Evolutionary conservation across 1,140 invertebrate genomes (phyloP).

Genomic region (Adelges cooleyi): DNA sequence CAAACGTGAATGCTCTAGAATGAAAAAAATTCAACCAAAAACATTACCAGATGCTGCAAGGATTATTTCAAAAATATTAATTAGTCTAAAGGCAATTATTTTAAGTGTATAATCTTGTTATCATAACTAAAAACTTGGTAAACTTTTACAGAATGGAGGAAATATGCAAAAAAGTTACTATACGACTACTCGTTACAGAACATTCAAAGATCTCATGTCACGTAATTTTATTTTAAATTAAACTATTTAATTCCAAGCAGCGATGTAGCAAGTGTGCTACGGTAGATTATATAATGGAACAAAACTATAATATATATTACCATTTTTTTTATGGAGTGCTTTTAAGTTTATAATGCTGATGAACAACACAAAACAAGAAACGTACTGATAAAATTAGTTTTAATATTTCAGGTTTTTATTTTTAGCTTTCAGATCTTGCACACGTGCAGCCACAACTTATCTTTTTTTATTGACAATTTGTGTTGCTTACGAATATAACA

Average conservation of each 20-base stretch:
- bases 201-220: slow-evolving; percentile 73
- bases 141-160: background rate
- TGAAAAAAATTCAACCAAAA: slow-evolving; percentile 52
- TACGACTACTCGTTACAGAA: slow-evolving; percentile 45
- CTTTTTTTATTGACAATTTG: too few species aligned
- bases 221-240: slow-evolving; percentile 53
- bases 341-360: too few species aligned
- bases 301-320: too few species aligned
- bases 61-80: slow-evolving; percentile 58
- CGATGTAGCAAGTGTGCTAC: too few species aligned
- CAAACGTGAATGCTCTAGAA: slow-evolving; percentile 60
- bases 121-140: background rate
- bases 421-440: background rate
- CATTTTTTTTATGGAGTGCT: too few species aligned
- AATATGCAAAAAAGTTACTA: slow-evolving; percentile 50
- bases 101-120: background rate
- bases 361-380: too few species aligned
- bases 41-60: slow-evolving; percentile 60
- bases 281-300: too few species aligned
- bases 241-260: too few species aligned
- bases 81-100: slow-evolving; percentile 44
- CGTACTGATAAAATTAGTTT: too few species aligned
- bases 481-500: too few species aligned
- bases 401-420: background rate
- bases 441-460: too few species aligned